Base-by-base conservation (phyloP, 2,113 vertebrate genomes). In the Cyanistes caeruleus region DNA sequence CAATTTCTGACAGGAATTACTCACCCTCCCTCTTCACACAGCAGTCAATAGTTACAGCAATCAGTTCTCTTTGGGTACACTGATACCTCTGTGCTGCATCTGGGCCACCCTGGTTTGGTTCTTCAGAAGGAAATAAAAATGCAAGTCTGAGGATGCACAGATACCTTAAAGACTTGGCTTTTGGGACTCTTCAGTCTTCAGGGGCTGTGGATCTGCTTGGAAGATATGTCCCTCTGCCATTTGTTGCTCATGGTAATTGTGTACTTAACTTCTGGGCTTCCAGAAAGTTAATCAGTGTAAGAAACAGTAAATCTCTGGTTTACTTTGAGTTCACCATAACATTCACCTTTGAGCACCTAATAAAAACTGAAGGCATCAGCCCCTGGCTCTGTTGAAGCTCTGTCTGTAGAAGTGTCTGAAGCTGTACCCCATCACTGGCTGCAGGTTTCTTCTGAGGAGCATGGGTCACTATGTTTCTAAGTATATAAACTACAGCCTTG, bases 1-100 rank as follows among this genome's bases (percentile, higher is more conserved):
- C 65, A 56, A 70, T 84, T 92, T 95, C 58, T 95, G 56, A 52
- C 5, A 72, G 20, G 65, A 87, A 79, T 93, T 90, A 56, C 33
- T 89, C 60, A 52, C 27, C 59, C 31, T 76, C 28, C 18, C 24
- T 75, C 74, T 75, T 69, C 30, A 22, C 19, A 8, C 73, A 82
- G 64, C 31, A 78, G 60, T 63, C 11, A 0, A 69, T 94, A 77
- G 28, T 69, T 69, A 52, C 78, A 95, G 30, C 84, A 75, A 30
- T 8, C 28, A 27, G 4, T 89, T 87, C 85, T 65, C 46, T 84
- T 72, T 75, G 77, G 18, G 8, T 68, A 8, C 3, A 2, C 13
- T 35, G 30, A 11, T 19, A 53, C 56, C 56, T 5, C 3, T 48
- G 49, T 35, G 25, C 64, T 84, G 31, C 8, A 17, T 28, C 43